Base-by-base conservation (phyloP, 2,113 vertebrate genomes). In the Channa maculata region DNA sequence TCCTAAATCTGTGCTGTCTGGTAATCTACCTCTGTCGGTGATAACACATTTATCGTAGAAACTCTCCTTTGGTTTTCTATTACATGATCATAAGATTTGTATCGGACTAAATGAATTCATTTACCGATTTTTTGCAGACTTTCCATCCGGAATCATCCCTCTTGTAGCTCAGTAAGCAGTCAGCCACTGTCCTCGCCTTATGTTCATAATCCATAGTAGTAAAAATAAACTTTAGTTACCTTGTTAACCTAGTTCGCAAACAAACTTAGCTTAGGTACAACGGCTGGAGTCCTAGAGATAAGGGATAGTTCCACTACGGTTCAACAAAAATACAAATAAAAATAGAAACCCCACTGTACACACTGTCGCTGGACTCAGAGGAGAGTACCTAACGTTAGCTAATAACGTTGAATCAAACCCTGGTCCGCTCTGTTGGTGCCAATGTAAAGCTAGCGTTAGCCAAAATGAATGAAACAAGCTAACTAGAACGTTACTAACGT, bases 131-230 rank as follows among this genome's bases (percentile, higher is more conserved):
- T 77, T 93, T 94, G 88, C 95, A 96, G 45, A 83, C 86, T 82
- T 93, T 95, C 97, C 97, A 98, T 2, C 96, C 96, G 2, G 89
- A 85, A 11, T 89, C 64, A 43, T 98, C 97, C 62, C 63, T 91
- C 60, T 89, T 95, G 89, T 96, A 99, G 38, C 83, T 75, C 41
- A 67, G 54, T 78, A 98, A 5, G 41, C 93, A 94, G 10, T 94
- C 94, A 0, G 94, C 95, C 63, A 95, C 96, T n/a, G 57, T 58
- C 46, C 66, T 85, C 1, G 94, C 92, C 7, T 68, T 78, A 2
- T 83, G 78, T 1, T 69, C 76, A 58, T 92, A 94, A 38, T 96
- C 93, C 96, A 96, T 96, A 9, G 9, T 8, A 6, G 5, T 36
- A 0, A 33, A 37, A 48, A 14, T 24, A 1, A 11, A 39, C 8